These are phyloP conservation scores for Oreocharis arfaki DNA, from an alignment of 2,113 vertebrate genomes.

Conservation along the genomic window DNA sequence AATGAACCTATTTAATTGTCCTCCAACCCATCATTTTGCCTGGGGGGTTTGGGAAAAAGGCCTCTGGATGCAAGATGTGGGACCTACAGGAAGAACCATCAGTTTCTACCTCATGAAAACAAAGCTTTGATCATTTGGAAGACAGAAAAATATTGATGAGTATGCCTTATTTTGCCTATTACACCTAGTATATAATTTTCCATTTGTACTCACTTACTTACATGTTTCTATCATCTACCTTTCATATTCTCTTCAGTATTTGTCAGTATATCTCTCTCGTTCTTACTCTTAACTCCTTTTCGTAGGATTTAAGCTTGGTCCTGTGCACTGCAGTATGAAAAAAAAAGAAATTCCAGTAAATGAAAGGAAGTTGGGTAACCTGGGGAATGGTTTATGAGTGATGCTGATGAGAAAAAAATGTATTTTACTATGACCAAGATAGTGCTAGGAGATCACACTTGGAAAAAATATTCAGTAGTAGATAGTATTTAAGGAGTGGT, in stretches of 20 bases:
- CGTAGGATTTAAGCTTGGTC: background rate
- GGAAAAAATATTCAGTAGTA: background rate
- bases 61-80: background rate
- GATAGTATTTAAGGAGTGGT: background rate
- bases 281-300: background rate
- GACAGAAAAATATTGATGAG: background rate
- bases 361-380: background rate
- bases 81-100: background rate
- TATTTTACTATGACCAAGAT: background rate
- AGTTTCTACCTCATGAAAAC: background rate
- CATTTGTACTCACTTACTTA: background rate
- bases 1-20: background rate
- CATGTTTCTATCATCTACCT: background rate
- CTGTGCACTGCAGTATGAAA: background rate
- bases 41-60: background rate
- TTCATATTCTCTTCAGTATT: background rate
- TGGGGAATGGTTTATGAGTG: background rate
- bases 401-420: background rate
- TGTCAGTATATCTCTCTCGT: background rate
- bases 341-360: background rate
- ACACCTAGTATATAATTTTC: background rate
- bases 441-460: background rate
- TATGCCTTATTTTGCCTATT: background rate
- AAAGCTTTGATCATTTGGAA: background rate
- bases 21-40: background rate